Evolutionary conservation across 2,888 invertebrate species (phyloP).

Genomic region (Acrobasis suavella): DNA sequence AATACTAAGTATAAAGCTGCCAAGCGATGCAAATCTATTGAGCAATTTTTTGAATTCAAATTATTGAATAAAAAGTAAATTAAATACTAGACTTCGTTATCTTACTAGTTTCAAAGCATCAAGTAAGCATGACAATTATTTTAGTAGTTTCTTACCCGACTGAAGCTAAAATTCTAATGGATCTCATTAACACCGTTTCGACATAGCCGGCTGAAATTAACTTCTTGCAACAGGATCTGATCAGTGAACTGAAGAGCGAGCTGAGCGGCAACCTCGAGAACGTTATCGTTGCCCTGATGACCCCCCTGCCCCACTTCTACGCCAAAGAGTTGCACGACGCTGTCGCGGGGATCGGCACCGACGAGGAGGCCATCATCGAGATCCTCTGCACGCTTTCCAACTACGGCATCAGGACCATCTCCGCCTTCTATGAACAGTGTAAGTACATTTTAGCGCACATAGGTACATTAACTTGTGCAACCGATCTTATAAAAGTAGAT

Average conservation of each 20-base stretch:
- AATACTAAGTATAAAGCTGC: no score
- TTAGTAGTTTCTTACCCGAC: no score
- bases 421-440: constrained; percentile 91
- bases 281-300: constrained; percentile 94
- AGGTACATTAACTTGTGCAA: neutral
- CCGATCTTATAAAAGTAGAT: no score
- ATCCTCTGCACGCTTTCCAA: constrained; percentile 95
- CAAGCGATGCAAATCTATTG: no score
- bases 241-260: constrained; percentile 94
- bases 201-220: neutral
- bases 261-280: constrained; percentile 94
- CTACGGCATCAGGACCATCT: constrained; percentile 92
- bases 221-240: constrained; percentile 81
- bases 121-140: no score
- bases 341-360: constrained; percentile 92
- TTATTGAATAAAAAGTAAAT: no score
- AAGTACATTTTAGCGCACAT: constrained; percentile 54
- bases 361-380: constrained; percentile 95
- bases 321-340: constrained; percentile 95
- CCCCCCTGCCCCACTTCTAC: constrained; percentile 93
- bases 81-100: no score
- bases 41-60: no score
- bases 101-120: no score
- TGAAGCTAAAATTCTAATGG: no score
- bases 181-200: no score